Base-by-base conservation (phyloP, 2,888 invertebrate species). In the Andrena praecox region DNA sequence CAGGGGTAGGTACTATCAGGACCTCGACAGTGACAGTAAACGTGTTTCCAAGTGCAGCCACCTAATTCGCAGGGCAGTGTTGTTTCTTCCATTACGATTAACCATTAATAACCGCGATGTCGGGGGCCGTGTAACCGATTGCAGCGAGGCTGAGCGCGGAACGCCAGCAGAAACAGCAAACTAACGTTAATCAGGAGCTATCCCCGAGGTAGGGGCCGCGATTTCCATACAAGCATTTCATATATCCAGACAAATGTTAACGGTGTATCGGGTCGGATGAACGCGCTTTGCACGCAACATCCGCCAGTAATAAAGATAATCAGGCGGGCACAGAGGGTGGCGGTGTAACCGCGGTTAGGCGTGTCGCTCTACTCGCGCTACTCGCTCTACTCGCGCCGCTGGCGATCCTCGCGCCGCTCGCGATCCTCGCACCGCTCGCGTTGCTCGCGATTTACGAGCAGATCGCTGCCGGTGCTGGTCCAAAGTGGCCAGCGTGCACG, bases 371-470 rank as follows among this genome's bases (percentile, higher is more conserved):
- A 16, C 42, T 42, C 42, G 42, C 42, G 42, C 12, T 42, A 4
- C 29, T 29, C 5, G 70, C 29, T 52, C 29, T 69, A 62, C 20
- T 20, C 20, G 20, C 20, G 20, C 20, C 20, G 20, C 42, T 42
- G 68, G 35, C 87, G 76, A 91, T 91, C n/a, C 20, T 20, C 20
- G 20, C 20, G 20, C 20, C 20, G 20, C 63, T 56, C 74, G 74
- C 35, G 78, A 42, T 56, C 68, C 50, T 27, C 33, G 50, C 54
- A 10, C 74, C 70, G 64, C 48, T 42, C 35, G 35, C 35, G 35
- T 42, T 42, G 42, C 42, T 42, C 69, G 35, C 87, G 76, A 91
- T 91, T 91, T 91, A 91, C 85, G 89, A 87, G 52, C 80, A 82
- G 85, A 85, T 87, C 84, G 73, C 71, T 10, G 27, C 56, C 56